A percentile compares a stretch with the other conserved stretches of the same genome.
Evolutionary conservation across 2,888 invertebrate species (phyloP).

Genomic region (Zele albiditarsus): DNA sequence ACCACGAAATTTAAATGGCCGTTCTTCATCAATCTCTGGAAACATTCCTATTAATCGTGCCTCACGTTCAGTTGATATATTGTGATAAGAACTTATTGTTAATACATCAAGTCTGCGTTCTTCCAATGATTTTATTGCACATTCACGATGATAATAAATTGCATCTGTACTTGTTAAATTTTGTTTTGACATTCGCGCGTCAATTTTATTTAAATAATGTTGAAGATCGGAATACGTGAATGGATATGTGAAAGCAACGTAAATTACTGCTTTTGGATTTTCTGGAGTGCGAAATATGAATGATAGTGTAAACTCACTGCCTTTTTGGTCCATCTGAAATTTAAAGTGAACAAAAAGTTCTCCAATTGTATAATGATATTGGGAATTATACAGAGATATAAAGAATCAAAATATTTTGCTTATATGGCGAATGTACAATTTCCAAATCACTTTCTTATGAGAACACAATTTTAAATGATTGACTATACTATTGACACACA

Average conservation of each 20-base stretch:
- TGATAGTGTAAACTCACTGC: constrained; percentile 83
- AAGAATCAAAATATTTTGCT: no score
- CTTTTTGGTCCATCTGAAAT: constrained; percentile 77
- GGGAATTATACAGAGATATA: no score
- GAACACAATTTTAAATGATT: no score
- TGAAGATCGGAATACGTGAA: constrained; percentile 89
- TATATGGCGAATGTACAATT: no score
- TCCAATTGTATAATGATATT: no score
- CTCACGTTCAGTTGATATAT: constrained; percentile 83
- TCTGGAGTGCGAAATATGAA: constrained; percentile 83
- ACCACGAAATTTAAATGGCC: constrained; percentile 83
- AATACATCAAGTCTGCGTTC: constrained; percentile 85
- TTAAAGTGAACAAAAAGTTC: constrained; percentile 44
- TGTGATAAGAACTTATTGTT: constrained; percentile 88
- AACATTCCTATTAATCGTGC: constrained; percentile 82
- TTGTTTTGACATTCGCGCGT: constrained; percentile 75
- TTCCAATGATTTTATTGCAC: constrained; percentile 85
- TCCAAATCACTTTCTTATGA: no score
- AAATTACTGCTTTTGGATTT: constrained; percentile 82
- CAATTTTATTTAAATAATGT: constrained; percentile 81
- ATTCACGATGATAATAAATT: constrained; percentile 89
- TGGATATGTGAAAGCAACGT: constrained; percentile 94
- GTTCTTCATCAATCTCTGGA: constrained; percentile 78
- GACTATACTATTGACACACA: no score
- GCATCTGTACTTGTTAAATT: constrained; percentile 75